Base-by-base conservation (phyloP, 2,888 invertebrate genomes). In the Perithous albicinctus region DNA sequence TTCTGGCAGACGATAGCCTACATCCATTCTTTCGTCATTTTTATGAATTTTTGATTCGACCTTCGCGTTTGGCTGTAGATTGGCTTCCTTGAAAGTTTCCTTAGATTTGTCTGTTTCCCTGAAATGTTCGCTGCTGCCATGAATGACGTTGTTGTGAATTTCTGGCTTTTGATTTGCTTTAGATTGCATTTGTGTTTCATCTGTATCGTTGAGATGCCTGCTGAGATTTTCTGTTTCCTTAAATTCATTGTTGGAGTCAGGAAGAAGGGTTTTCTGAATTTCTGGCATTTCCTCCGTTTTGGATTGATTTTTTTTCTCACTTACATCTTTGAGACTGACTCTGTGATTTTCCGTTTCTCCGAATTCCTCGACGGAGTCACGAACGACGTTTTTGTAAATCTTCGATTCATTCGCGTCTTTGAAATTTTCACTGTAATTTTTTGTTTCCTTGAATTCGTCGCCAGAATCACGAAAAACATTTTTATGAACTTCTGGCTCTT, bases 1-100 rank as follows among this genome's bases (percentile, higher is more conserved):
- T 63, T 76, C 79, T 12, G 43, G 4, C 20, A 67, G 61, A 1
- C 46, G 32, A 48, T 66, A 18, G 77, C 48, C 59, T 15, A 35
- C 20, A n/a, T 63, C 38, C 0, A 2, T 46, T 56, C 48, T 64
- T 2, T 59, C 23, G 4, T 46, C n/a, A 2, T 20, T 59, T 15
- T 43, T 46, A 29, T 1, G 8, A 56, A 43, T 7, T 56, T 69
- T 15, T 15, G 15, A 12, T 1, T 70, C 18, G 1, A 32, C 32
- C 0, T 54, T 10, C 18, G 35, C 23, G 23, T 32, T 15, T 1
- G 8, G 15, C 32, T 35, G 15, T 8, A 46, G 8, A 0, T 32
- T 59, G 18, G 20, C 12, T 56, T 56, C 38, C n/a, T 46, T 20
- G 63, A 61, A n/a, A 18, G n/a, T 32, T 76, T 66, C 23, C 20